Percentiles rank a stretch among this genome's conserved stretches.
These are phyloP conservation scores for Puntigrus tetrazona DNA, from an alignment of 2,113 vertebrate species.

Conservation along the genomic window DNA sequence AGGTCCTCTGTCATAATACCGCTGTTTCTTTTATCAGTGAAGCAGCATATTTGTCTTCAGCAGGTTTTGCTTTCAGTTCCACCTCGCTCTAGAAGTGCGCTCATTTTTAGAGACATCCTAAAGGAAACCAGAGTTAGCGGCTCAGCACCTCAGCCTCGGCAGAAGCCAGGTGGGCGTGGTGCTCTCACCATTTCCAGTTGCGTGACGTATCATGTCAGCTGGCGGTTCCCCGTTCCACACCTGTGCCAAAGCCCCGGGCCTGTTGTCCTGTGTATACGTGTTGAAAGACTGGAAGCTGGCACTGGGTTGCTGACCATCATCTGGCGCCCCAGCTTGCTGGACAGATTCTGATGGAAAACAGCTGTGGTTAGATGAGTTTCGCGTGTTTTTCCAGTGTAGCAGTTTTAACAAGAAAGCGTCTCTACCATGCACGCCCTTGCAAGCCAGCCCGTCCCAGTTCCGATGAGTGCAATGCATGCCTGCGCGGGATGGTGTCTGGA, in stretches of 20 bases:
- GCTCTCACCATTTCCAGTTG: slow-evolving; percentile 91
- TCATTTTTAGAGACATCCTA: slow-evolving; percentile 92
- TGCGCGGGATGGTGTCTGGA: slow-evolving; percentile 93
- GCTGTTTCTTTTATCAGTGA: slow-evolving; percentile 85
- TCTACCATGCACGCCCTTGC: slow-evolving; percentile 92
- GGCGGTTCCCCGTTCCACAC: slow-evolving; percentile 91
- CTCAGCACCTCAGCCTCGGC: background rate
- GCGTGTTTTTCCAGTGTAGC: background rate
- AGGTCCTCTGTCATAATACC: background rate
- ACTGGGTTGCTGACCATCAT: slow-evolving; percentile 87
- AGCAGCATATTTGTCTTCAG: slow-evolving; percentile 98
- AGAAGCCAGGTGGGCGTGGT: background rate
- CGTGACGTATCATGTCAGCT: slow-evolving; percentile 88
- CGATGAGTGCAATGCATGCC: slow-evolving; percentile 94
- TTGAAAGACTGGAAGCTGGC: slow-evolving; percentile 99
- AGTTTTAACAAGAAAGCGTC: slow-evolving; percentile 49
- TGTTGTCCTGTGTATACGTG: slow-evolving; percentile 98
- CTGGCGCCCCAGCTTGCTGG: slow-evolving; percentile 93
- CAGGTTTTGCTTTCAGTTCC: slow-evolving; percentile 89
- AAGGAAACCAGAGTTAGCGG: slow-evolving; percentile 22
- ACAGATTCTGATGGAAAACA: slow-evolving; percentile 81
- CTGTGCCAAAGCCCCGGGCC: slow-evolving; percentile 93
- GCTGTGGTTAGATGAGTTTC: background rate
- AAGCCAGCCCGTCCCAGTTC: slow-evolving; percentile 97
- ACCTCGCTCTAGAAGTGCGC: slow-evolving; percentile 89